phyloP scores from a whole-genome alignment of 2,113 vertebrate species.

The Nyctereutes procyonoides region DNA sequence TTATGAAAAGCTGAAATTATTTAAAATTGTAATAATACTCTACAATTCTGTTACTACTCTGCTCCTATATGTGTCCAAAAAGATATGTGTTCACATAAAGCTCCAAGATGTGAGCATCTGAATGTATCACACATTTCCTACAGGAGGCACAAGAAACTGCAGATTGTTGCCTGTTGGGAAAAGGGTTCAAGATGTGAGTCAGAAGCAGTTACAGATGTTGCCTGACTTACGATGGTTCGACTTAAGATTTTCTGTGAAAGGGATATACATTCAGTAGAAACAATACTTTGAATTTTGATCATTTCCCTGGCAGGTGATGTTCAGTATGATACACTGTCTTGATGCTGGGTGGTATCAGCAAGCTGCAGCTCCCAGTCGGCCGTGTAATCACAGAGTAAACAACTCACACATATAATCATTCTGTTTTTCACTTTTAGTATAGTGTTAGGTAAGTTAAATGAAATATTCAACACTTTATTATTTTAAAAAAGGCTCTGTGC shows the following conservation, averaged over 20 bases:
- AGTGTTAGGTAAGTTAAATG: background rate
- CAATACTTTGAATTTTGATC: background rate
- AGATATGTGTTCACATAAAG: background rate
- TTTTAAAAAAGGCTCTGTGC: background rate
- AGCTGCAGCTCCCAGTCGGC: background rate
- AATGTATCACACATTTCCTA: background rate
- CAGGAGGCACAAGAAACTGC: background rate
- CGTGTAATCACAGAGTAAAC: background rate
- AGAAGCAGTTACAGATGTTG: background rate
- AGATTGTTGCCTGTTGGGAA: background rate
- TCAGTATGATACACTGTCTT: background rate
- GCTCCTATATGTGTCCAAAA: background rate
- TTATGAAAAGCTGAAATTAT: background rate
- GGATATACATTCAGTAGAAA: background rate
- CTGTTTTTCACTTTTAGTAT: background rate
- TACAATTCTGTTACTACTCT: background rate
- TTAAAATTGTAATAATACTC: constrained; percentile 8
- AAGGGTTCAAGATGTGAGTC: background rate
- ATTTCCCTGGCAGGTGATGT: background rate
- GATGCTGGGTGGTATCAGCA: background rate
- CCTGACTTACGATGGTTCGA: background rate
- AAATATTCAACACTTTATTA: background rate
- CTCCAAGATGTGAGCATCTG: background rate
- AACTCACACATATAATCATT: background rate
- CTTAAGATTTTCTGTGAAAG: background rate